These are phyloP conservation scores for Genyomyrus donnyi DNA, from an alignment of 2,113 vertebrate genomes.

Conservation along the genomic window DNA sequence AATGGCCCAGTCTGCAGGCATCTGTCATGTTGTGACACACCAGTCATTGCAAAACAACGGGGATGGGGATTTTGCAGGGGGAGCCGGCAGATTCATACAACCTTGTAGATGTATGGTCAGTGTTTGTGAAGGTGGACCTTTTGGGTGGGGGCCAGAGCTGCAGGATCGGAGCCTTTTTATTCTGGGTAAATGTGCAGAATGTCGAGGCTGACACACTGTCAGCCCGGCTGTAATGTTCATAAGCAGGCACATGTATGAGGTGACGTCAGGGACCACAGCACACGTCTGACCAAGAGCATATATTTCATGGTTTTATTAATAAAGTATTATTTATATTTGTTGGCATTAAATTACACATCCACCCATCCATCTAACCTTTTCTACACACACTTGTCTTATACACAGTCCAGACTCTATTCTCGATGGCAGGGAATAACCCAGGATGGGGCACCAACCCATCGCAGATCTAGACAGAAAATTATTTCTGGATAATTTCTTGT, in stretches of 20 bases:
- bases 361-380: not conserved
- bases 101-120: not conserved
- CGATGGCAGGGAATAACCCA: not conserved
- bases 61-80: not conserved
- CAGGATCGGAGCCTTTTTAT: not conserved
- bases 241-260: not conserved
- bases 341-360: not conserved
- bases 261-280: not conserved
- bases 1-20: slow-evolving; percentile 55
- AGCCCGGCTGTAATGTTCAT: not conserved
- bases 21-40: slow-evolving; percentile 57
- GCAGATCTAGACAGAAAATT: not conserved
- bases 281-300: not conserved
- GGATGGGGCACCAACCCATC: not conserved
- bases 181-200: not conserved
- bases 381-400: not conserved
- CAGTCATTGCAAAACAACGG: slow-evolving; percentile 54
- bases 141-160: not conserved
- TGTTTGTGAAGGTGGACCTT: not conserved
- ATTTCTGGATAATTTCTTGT: not conserved
- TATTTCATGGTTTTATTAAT: not conserved
- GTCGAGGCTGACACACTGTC: not conserved
- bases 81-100: not conserved
- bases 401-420: not conserved
- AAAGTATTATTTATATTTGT: not conserved